These are phyloP conservation scores for Dufourea novaeangliae DNA, from an alignment of 1,140 invertebrate genomes.

Conservation along the genomic window DNA sequence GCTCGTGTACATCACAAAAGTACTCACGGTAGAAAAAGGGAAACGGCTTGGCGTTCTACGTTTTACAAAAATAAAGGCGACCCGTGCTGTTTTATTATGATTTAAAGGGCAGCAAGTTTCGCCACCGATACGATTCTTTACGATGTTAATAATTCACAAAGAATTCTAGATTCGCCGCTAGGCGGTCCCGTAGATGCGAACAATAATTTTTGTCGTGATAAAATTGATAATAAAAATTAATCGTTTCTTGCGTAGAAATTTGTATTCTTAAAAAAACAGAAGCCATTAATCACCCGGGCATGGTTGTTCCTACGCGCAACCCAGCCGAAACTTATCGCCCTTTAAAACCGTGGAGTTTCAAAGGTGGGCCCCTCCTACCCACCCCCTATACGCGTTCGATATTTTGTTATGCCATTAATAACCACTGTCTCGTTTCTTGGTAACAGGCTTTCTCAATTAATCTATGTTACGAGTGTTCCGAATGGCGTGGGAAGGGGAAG, in stretches of 20 bases:
- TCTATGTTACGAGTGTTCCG: conserved; percentile 68
- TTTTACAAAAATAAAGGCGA: background rate
- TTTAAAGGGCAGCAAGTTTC: conserved; percentile 1
- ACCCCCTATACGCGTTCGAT: conserved; percentile 52
- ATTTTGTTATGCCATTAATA: conserved; percentile 71
- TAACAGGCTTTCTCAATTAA: conserved; percentile 70
- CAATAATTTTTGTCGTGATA: conserved; percentile 8
- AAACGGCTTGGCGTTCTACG: no score
- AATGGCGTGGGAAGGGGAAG: conserved; percentile 60
- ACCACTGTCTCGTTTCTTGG: conserved; percentile 61
- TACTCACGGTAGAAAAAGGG: background rate
- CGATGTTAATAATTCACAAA: conserved; percentile 4
- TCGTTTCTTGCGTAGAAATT: conserved; percentile 27
- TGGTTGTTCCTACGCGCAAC: conserved; percentile 47
- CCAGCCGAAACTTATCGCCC: conserved; percentile 54
- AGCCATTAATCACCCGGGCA: conserved; percentile 51
- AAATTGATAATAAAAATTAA: conserved; percentile 38
- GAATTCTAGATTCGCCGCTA: background rate
- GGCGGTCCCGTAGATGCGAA: no score
- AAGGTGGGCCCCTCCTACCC: conserved; percentile 46
- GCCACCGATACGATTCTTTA: background rate
- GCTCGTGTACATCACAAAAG: background rate
- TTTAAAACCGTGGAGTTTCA: conserved; percentile 53
- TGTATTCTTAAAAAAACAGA: conserved; percentile 22
- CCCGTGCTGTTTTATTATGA: background rate